A percentile compares a stretch with the other conserved stretches of the same genome.
These are phyloP conservation scores for Channa striata DNA, from an alignment of 2,797 vertebrate species.

Conservation along the genomic window DNA sequence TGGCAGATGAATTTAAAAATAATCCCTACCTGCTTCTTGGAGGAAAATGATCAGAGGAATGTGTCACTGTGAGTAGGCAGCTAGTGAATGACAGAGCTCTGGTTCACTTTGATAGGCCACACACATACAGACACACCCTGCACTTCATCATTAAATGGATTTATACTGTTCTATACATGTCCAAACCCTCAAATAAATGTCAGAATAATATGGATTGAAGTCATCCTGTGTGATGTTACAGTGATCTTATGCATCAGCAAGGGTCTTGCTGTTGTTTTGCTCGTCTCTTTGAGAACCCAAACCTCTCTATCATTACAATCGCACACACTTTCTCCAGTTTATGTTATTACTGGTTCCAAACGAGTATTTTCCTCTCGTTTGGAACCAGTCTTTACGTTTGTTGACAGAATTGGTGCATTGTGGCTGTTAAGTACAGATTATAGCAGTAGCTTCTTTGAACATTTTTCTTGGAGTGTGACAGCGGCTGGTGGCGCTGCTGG, in stretches of 20 bases:
- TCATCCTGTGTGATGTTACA: constrained; percentile 1
- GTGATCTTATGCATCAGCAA: constrained; percentile 11
- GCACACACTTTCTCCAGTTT: not conserved
- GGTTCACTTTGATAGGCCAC: constrained; percentile 20
- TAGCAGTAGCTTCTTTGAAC: not conserved
- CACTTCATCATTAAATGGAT: constrained; percentile 14
- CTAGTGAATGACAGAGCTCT: constrained; percentile 35
- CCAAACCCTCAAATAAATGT: constrained; percentile 20
- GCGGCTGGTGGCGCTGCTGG: too few species aligned
- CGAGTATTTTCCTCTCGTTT: not conserved
- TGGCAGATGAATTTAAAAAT: constrained; percentile 50
- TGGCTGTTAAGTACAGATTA: not conserved
- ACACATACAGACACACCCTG: not conserved
- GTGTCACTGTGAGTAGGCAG: constrained; percentile 42
- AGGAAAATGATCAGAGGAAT: constrained; percentile 51
- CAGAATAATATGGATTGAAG: constrained; percentile 12
- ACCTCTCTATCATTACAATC: too few species aligned
- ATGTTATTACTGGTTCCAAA: too few species aligned
- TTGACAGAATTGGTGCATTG: not conserved
- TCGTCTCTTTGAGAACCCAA: not conserved
- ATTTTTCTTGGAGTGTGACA: not conserved
- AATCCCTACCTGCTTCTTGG: constrained; percentile 41
- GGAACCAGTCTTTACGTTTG: not conserved
- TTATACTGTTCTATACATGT: constrained; percentile 29
- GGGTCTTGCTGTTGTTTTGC: constrained; percentile 12